A percentile compares a stretch with the other conserved stretches of the same genome.
Evolutionary conservation across 2,888 invertebrate species (phyloP).

Genomic region (Tanypteryx hageni): DNA sequence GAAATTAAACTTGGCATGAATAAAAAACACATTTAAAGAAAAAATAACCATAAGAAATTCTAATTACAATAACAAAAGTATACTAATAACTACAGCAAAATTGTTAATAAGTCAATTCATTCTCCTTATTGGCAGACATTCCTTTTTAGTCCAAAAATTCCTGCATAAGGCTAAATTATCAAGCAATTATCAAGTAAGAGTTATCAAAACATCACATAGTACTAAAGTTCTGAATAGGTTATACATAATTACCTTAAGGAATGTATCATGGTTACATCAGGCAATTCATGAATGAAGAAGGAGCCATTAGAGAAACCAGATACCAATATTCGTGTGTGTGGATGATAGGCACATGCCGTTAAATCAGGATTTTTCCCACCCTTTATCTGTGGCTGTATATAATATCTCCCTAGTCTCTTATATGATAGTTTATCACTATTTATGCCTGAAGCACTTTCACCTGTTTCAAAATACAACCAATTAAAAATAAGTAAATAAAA

Average conservation of each 20-base stretch:
- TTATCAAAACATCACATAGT: no score
- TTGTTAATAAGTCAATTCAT: no score
- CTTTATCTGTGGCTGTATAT: conserved; percentile 84
- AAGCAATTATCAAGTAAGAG: no score
- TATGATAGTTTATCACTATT: conserved; percentile 77
- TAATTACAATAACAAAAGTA: no score
- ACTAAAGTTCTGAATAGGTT: no score
- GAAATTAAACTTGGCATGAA: background rate
- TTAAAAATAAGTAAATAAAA: background rate
- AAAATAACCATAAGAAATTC: no score
- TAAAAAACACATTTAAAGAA: background rate
- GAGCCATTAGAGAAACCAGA: conserved; percentile 94
- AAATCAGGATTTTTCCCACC: conserved; percentile 81
- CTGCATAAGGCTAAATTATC: no score
- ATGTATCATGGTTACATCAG: conserved; percentile 95
- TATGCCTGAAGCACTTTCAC: conserved; percentile 24
- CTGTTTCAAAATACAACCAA: background rate
- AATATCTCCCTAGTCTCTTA: conserved; percentile 84
- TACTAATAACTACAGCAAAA: no score
- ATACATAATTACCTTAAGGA: conserved; percentile 78
- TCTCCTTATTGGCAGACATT: no score
- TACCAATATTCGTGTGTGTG: conserved; percentile 87
- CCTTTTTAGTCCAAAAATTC: no score
- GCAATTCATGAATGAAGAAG: conserved; percentile 96
- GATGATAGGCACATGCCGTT: conserved; percentile 91